phyloP scores from a whole-genome alignment of 2,797 vertebrate genomes.

The Coluber constrictor region DNA sequence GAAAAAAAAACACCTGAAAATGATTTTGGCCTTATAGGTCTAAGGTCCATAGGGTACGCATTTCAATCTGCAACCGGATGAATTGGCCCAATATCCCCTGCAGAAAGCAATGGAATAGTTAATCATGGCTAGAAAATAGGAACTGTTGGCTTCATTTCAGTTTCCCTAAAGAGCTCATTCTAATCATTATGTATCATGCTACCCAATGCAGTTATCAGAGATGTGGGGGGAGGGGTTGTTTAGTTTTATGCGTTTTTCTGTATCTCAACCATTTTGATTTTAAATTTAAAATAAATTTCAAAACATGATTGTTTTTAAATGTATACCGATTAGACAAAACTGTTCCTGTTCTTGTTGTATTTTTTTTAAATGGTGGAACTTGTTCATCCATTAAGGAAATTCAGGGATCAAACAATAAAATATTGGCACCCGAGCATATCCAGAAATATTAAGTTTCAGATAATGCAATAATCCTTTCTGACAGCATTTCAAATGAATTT shows the following conservation, averaged over 20 bases:
- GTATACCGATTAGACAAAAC: neutral
- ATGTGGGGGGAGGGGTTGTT: neutral
- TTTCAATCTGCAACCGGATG: conserved; percentile 57
- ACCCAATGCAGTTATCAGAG: neutral
- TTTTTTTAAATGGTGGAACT: neutral
- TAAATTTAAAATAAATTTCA: neutral
- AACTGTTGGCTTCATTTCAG: conserved; percentile 49
- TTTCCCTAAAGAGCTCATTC: conserved; percentile 49
- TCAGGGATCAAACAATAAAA: neutral
- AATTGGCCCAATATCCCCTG: conserved; percentile 49
- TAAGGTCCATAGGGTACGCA: conserved; percentile 41
- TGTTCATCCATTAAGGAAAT: neutral
- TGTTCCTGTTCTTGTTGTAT: conserved; percentile 5
- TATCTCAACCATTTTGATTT: neutral
- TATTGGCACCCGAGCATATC: neutral
- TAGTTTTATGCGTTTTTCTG: neutral
- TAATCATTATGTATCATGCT: conserved; percentile 39
- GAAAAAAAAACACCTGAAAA: conserved; percentile 28
- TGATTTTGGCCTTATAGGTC: conserved; percentile 35
- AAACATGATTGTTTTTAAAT: conserved; percentile 12
- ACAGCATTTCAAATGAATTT: neutral
- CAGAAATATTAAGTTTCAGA: neutral
- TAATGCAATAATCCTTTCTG: neutral
- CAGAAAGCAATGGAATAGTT: conserved; percentile 48
- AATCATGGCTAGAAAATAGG: conserved; percentile 56